Evolutionary conservation across 2,113 vertebrate genomes (phyloP), one percentile per base, ranked within the genome.

Genomic region (Albula glossodonta): DNA sequence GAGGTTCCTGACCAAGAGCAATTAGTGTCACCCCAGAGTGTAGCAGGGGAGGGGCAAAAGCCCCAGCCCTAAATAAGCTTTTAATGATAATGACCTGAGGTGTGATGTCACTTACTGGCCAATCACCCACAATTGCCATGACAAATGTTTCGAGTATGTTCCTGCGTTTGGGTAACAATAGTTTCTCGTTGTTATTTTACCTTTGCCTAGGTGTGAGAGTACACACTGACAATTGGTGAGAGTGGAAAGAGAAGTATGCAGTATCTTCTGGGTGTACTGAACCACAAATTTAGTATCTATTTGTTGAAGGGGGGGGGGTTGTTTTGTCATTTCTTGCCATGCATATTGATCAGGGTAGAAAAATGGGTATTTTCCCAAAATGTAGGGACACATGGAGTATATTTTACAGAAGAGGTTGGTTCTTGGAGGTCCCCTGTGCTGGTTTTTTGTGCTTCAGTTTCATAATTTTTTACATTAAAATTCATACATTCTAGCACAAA

Each of bases 61-160:
- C 81, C 83, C 53, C 51, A 86, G 52, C 53, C 89, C 87, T 91
- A 92, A 41, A 92, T 92, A 90, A 92, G 88, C 86, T 88, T 87
- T 80, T 89, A 83, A 74, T 90, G 88, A 94, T 91, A 92, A 92
- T 92, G 84, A 88, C 85, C 87, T 84, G 63, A 93, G 93, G 92
- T 92, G 92, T 90, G 92, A 94, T 90, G 91, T 92, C 90, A 89
- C 88, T 94, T 91, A 92, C 88, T 87, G 89, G 12, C 87, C 89
- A 87, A 50, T 92, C 92, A 91, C 89, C 91, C 88, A 91, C 90
- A 88, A 85, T 89, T 52, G 25, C 86, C 91, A 86, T 57, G 80
- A 94, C 94, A 94, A 94, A 94, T 94, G 92, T 90, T 57, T 88
- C 81, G 88, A 94, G 90, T 87, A 90, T 85, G 91, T 88, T 41